phyloP scores from a whole-genome alignment of 2,888 invertebrate species.

The Ochropleura plecta region DNA sequence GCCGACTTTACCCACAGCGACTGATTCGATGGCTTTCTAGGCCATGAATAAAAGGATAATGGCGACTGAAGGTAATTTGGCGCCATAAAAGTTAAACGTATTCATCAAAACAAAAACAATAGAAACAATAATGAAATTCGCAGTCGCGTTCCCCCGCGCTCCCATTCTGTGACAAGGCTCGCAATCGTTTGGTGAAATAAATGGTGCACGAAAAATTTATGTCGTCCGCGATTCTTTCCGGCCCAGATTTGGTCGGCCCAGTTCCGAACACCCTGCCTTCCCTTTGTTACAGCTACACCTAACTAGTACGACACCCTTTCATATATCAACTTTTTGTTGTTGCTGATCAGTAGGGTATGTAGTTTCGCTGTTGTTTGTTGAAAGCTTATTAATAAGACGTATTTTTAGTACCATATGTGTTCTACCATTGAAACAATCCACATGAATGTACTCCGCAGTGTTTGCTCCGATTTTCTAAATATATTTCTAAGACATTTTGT shows the following conservation, averaged over 20 bases:
- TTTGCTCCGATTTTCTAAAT: slow-evolving; percentile 45
- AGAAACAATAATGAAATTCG: slow-evolving; percentile 66
- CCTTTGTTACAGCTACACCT: slow-evolving; percentile 56
- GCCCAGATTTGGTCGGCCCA: slow-evolving; percentile 70
- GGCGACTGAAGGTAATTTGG: slow-evolving; percentile 55
- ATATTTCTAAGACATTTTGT: slow-evolving; percentile 68
- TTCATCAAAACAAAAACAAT: slow-evolving; percentile 67
- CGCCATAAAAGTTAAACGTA: slow-evolving; percentile 56
- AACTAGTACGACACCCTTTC: slow-evolving; percentile 54
- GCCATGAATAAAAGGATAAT: slow-evolving; percentile 40
- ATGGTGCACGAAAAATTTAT: slow-evolving; percentile 87
- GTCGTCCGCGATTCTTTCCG: slow-evolving; percentile 76
- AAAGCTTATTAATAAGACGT: not conserved
- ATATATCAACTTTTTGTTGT: slow-evolving; percentile 53
- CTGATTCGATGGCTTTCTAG: not conserved
- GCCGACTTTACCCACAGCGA: too few species aligned
- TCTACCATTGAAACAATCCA: not conserved
- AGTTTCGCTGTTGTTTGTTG: not conserved
- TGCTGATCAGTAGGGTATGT: not conserved
- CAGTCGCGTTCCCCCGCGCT: slow-evolving; percentile 67
- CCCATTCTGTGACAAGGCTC: slow-evolving; percentile 75
- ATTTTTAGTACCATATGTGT: not conserved
- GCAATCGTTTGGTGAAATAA: slow-evolving; percentile 84
- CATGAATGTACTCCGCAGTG: not conserved
- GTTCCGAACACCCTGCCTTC: slow-evolving; percentile 57